phyloP scores from a whole-genome alignment of 1,140 invertebrate genomes.

The Temnothorax longispinosus region DNA sequence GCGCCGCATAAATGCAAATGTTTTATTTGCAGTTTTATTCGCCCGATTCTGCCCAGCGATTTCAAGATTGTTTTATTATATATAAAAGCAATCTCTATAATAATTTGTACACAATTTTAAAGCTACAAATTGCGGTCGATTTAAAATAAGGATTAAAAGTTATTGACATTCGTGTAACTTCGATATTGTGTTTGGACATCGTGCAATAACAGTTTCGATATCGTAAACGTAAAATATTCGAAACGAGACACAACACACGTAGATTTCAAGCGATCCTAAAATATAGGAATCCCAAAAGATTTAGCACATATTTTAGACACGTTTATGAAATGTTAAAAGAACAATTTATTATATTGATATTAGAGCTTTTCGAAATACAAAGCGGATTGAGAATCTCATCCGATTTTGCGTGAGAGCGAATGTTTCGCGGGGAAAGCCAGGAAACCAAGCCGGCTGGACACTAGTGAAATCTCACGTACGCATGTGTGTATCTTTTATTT shows the following conservation, averaged over 20 bases:
- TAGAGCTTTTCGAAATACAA: not conserved
- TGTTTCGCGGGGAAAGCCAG: slow-evolving; percentile 69
- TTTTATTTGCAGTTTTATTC: slow-evolving; percentile 39
- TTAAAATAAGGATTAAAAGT: not conserved
- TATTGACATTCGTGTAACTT: not conserved
- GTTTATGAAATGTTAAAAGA: not conserved
- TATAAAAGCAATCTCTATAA: not conserved
- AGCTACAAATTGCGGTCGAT: not conserved
- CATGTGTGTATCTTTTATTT: slow-evolving; percentile 65
- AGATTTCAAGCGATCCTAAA: not conserved
- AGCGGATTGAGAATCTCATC: slow-evolving; percentile 6
- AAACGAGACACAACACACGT: not conserved
- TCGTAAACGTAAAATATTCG: not conserved
- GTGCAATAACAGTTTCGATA: not conserved
- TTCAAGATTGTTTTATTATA: not conserved
- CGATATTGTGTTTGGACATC: not conserved
- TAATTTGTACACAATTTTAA: not conserved
- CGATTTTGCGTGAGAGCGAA: slow-evolving; percentile 31
- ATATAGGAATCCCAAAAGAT: not conserved
- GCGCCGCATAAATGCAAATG: slow-evolving; percentile 51
- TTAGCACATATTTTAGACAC: not conserved
- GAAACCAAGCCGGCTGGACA: slow-evolving; percentile 46
- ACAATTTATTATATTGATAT: not conserved
- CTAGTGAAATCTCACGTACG: slow-evolving; percentile 64
- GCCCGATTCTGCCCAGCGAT: not conserved